Percentiles rank a stretch among this genome's conserved stretches.
phyloP scores from a whole-genome alignment of 2,888 invertebrate genomes.

The Eurois occulta region DNA sequence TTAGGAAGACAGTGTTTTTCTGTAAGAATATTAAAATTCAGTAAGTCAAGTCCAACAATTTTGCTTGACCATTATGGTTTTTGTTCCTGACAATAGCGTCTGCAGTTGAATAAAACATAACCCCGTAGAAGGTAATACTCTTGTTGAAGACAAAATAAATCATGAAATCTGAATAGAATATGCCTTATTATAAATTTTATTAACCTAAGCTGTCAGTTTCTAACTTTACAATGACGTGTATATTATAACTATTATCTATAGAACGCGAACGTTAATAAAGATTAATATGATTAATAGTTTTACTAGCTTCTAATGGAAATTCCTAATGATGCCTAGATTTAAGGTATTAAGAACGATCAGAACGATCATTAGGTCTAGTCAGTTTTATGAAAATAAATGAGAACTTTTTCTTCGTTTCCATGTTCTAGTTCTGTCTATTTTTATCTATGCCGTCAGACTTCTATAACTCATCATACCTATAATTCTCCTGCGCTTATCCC shows the following conservation, averaged over 20 bases:
- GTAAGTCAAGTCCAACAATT: background rate
- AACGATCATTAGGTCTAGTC: background rate
- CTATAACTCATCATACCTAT: too few relatives aligned
- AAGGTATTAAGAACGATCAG: background rate
- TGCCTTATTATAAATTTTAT: background rate
- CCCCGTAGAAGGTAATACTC: background rate
- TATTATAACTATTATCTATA: background rate
- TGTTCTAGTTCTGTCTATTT: background rate
- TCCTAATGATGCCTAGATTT: constrained; percentile 1
- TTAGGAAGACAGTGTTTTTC: constrained; percentile 70
- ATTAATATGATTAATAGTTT: constrained; percentile 16
- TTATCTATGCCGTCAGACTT: background rate
- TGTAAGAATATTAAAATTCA: constrained; percentile 23
- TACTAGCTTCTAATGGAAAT: constrained; percentile 3
- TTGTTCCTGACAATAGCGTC: constrained; percentile 12
- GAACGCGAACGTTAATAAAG: background rate
- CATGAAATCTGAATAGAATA: background rate
- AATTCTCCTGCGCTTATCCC: too few relatives aligned
- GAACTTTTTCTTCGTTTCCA: background rate
- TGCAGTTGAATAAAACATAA: constrained; percentile 28
- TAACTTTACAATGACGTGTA: background rate
- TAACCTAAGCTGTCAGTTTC: constrained; percentile 3
- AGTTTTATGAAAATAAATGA: constrained; percentile 3
- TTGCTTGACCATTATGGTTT: background rate
- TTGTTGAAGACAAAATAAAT: background rate